These are phyloP conservation scores for Perca flavescens DNA, from an alignment of 2,113 vertebrate genomes.

Conservation along the genomic window DNA sequence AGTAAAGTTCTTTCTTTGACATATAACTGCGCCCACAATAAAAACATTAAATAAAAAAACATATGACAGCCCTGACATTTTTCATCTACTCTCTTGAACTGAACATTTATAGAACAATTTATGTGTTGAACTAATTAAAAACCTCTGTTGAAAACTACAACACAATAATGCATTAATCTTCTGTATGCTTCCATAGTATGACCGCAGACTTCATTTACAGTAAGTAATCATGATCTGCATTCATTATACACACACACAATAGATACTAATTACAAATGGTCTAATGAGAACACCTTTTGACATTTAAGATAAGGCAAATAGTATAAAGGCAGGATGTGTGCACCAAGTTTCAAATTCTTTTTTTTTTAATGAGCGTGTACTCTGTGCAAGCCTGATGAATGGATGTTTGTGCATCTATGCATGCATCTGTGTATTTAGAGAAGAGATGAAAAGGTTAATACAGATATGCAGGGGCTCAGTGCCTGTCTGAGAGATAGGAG, in stretches of 20 bases:
- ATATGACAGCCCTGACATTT: background rate
- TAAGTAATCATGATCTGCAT: slow-evolving; percentile 15
- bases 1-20: background rate
- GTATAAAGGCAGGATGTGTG: background rate
- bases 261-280: slow-evolving; percentile 34
- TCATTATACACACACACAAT: slow-evolving; percentile 27
- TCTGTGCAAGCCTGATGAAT: slow-evolving; percentile 28
- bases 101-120: background rate
- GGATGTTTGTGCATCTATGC: slow-evolving; percentile 14
- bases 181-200: background rate
- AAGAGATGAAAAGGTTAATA: slow-evolving; percentile 74
- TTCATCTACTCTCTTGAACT: background rate
- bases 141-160: background rate
- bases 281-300: slow-evolving; percentile 52
- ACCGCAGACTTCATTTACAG: slow-evolving; percentile 7
- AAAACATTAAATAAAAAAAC: background rate
- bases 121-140: background rate
- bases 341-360: background rate
- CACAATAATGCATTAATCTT: background rate
- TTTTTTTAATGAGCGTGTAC: slow-evolving; percentile 55
- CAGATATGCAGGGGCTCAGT: slow-evolving; percentile 57
- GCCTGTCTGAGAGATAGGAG: slow-evolving; percentile 29
- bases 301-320: slow-evolving; percentile 40
- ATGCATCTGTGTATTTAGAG: slow-evolving; percentile 29
- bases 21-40: background rate